A percentile compares a stretch with the other conserved stretches of the same genome.
These are phyloP conservation scores for Physocephala rufipes DNA, from an alignment of 2,888 invertebrate species.

Conservation along the genomic window DNA sequence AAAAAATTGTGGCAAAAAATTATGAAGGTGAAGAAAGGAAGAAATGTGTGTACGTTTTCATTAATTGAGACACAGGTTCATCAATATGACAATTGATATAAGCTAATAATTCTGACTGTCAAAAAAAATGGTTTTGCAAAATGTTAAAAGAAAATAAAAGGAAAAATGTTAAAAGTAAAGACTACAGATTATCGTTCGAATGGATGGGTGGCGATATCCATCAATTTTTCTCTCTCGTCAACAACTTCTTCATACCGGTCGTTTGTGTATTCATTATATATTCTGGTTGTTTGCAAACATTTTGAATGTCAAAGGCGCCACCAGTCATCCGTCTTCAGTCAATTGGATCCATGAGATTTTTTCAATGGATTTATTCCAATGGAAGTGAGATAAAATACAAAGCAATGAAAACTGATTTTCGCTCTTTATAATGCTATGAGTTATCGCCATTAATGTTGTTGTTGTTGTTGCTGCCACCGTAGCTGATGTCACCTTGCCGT, in stretches of 20 bases:
- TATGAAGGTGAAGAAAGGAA: slow-evolving; percentile 23
- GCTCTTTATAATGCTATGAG: background rate
- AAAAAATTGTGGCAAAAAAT: slow-evolving; percentile 23
- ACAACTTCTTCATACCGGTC: background rate
- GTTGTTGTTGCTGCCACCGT: background rate
- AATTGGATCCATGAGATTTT: no score
- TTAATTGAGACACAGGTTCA: no score
- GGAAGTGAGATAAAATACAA: no score
- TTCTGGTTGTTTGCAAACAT: background rate
- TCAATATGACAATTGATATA: slow-evolving; percentile 12
- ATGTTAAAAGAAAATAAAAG: background rate
- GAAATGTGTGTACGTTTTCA: no score
- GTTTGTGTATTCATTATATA: background rate
- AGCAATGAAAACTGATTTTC: no score
- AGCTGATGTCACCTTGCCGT: background rate
- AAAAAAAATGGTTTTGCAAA: background rate
- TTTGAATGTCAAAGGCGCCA: slow-evolving; percentile 18
- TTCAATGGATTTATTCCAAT: no score
- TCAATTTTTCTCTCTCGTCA: no score
- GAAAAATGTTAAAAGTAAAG: background rate
- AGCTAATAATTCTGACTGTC: slow-evolving; percentile 15
- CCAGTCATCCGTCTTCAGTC: background rate
- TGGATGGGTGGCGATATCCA: no score
- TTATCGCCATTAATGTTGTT: no score
- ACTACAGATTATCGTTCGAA: background rate